Percentiles rank a stretch among this genome's conserved stretches.
These are phyloP conservation scores for Alsophila aescularia DNA, from an alignment of 2,888 invertebrate species.

Conservation along the genomic window DNA sequence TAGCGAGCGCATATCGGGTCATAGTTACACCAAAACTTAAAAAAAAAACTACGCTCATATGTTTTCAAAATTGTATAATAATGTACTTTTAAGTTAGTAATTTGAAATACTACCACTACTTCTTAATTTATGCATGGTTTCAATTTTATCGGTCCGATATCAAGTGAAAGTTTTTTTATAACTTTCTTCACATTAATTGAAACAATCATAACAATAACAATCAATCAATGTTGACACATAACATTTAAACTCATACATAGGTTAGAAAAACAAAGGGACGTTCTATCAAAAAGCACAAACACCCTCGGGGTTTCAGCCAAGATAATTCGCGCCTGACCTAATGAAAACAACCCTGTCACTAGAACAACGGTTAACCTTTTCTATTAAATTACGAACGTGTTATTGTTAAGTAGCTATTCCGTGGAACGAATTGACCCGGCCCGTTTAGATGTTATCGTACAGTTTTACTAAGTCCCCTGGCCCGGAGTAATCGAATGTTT, in stretches of 20 bases:
- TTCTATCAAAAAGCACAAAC: conserved; percentile 7
- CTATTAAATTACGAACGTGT: conserved; percentile 48
- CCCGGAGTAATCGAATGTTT: conserved; percentile 42
- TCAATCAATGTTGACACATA: neutral
- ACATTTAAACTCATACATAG: neutral
- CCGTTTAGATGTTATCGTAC: conserved; percentile 42
- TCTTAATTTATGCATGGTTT: no score
- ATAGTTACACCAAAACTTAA: no score
- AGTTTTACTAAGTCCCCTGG: conserved; percentile 35
- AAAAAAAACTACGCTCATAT: no score
- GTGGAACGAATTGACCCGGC: conserved; percentile 43
- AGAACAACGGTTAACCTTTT: conserved; percentile 52
- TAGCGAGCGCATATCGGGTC: no score
- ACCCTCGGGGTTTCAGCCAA: neutral
- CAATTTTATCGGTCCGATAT: no score
- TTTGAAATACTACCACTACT: no score
- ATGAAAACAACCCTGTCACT: conserved; percentile 51
- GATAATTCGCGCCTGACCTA: conserved; percentile 40
- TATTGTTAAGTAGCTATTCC: conserved; percentile 51
- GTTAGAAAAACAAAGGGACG: neutral
- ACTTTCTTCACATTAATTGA: no score
- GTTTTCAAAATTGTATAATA: no score
- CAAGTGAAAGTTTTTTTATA: no score
- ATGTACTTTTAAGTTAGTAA: no score
- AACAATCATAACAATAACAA: neutral